Percentiles rank a stretch among this genome's conserved stretches.
These are phyloP conservation scores for Mercenaria mercenaria DNA, from an alignment of 1,140 invertebrate genomes.

Conservation along the genomic window DNA sequence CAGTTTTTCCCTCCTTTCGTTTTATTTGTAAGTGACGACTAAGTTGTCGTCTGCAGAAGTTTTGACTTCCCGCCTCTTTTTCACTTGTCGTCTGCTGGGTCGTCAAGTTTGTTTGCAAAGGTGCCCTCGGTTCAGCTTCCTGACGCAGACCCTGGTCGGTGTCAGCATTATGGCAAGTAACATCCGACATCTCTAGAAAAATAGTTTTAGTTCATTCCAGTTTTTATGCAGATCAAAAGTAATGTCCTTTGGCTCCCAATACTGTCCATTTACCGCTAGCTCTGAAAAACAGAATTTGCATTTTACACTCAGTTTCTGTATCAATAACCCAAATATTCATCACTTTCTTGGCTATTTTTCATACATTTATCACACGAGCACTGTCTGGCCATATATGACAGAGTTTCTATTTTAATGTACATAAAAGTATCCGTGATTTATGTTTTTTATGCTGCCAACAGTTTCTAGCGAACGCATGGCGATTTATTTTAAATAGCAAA, in stretches of 20 bases:
- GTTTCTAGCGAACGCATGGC: too few relatives aligned
- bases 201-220: background rate
- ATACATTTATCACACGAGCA: too few relatives aligned
- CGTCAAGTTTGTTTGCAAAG: background rate
- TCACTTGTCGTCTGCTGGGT: background rate
- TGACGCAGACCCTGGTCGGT: background rate
- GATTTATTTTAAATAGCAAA: too few relatives aligned
- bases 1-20: conserved; percentile 1
- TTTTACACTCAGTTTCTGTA: too few relatives aligned
- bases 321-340: too few relatives aligned
- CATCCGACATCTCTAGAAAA: background rate
- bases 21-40: background rate
- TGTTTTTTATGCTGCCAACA: too few relatives aligned
- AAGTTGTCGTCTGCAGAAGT: conserved; percentile 9
- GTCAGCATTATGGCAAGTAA: background rate
- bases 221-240: background rate
- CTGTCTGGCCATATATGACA: too few relatives aligned
- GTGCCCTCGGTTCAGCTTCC: background rate
- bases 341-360: too few relatives aligned
- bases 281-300: background rate
- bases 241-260: background rate
- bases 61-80: background rate
- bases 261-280: background rate
- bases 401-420: too few relatives aligned
- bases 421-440: too few relatives aligned